Evolutionary conservation across 2,113 vertebrate species (phyloP), one percentile per base, ranked within the genome.

Genomic region (Lepus timidus): DNA sequence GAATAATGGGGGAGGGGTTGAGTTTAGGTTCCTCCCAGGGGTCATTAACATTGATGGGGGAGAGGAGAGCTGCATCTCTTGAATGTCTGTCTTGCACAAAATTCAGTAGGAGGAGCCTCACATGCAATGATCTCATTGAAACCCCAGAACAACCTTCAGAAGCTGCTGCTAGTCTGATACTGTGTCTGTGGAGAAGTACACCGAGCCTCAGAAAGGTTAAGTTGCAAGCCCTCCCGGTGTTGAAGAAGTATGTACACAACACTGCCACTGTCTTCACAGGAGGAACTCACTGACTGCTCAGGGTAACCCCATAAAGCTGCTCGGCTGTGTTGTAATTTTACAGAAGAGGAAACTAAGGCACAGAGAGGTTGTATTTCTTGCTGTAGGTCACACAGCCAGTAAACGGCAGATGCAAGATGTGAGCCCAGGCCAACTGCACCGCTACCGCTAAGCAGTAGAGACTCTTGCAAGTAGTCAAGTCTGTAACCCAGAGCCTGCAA

Each of bases 361-460:
- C 36, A 95, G 31, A 76, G 31, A 87, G 29, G 27, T 44, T 93
- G 44, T 61, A 55, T 39, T 49, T 80, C 49, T 75, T 81, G 31
- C n/a, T 81, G 33, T 61, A 71, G 52, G 74, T 85, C 68, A 82
- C 62, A 82, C 27, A 89, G 55, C 88, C 84, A 93, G 29, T 51
- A 61, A 58, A 31, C 33, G 65, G 52, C 67, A 90, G 78, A 88
- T 64, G n/a, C 58, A 88, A 85, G 83, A 71, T 44, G 31, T 6
- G 16, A 61, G 3, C 6, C 44, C 39, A 25, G 23, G 7, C 27
- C 73, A 27, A 33, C 29, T 20, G 16, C 58, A 8, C 31, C 6
- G 36, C 22, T 22, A 29, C 58, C 2, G 13, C 11, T 31, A 3
- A 3, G 16, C 25, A 85, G 13, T 27, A 13, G 68, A 73, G 29